A percentile compares a stretch with the other conserved stretches of the same genome.
phyloP scores from a whole-genome alignment of 2,797 vertebrate species.

The Leontopithecus rosalia region DNA sequence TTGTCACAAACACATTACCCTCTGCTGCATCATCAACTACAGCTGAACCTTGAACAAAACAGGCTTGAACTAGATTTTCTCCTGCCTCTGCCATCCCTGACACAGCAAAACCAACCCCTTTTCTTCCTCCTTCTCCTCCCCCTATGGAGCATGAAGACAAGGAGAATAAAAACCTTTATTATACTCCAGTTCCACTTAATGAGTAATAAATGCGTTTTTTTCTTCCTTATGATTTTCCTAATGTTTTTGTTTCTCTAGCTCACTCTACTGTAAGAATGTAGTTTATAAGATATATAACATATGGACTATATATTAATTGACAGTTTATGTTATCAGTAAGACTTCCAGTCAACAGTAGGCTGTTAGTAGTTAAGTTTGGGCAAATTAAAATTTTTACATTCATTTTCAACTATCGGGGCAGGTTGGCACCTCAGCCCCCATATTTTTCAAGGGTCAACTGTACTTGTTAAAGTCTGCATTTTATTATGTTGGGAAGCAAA shows the following conservation, averaged over 20 bases:
- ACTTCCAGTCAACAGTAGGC: background rate
- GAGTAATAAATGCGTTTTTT: background rate
- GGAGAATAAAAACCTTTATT: background rate
- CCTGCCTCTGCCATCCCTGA: background rate
- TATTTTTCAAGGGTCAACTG: background rate
- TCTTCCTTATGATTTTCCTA: background rate
- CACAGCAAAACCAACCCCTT: background rate
- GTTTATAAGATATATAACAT: background rate
- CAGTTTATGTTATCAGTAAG: background rate
- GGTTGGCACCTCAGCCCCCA: background rate
- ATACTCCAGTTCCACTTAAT: background rate
- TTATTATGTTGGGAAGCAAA: background rate
- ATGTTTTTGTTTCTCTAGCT: background rate
- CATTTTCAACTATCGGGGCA: background rate
- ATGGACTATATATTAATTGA: background rate
- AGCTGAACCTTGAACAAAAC: background rate
- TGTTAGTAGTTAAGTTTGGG: background rate
- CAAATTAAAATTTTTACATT: background rate
- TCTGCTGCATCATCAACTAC: background rate
- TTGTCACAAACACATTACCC: accelerated
- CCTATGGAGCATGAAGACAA: background rate
- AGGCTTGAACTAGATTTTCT: background rate
- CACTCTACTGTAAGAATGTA: background rate
- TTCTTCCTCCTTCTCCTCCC: background rate
- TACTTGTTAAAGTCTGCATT: background rate